Evolutionary conservation across 2,797 vertebrate species (phyloP).

Genomic region (Anabacerthia variegaticeps): DNA sequence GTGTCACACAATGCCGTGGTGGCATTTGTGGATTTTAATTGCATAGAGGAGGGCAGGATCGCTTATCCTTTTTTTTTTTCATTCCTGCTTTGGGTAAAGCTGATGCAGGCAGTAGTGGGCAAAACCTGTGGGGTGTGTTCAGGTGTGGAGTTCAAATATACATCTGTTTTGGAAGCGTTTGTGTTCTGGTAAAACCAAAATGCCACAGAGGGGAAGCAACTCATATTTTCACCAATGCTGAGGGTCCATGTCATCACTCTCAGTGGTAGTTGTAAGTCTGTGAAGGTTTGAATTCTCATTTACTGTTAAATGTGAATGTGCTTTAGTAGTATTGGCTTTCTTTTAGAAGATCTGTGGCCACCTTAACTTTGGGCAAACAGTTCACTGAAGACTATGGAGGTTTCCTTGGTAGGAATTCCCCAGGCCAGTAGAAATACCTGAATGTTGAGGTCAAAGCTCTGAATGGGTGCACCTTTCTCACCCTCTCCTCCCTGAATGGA

Average conservation of each 20-base stretch:
- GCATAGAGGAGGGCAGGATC: neutral
- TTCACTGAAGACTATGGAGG: neutral
- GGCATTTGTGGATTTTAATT: slow-evolving; percentile 12
- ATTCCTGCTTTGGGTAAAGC: neutral
- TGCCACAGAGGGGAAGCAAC: neutral
- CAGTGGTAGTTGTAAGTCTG: neutral
- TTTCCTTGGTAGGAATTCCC: neutral
- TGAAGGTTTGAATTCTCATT: neutral
- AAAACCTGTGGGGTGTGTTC: neutral
- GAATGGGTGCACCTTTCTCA: neutral
- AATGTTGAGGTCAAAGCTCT: neutral
- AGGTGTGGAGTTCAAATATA: neutral
- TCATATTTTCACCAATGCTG: neutral
- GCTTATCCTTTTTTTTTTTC: neutral
- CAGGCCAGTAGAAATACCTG: neutral
- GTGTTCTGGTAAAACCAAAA: neutral
- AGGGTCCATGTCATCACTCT: neutral
- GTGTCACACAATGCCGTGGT: neutral
- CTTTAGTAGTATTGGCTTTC: neutral
- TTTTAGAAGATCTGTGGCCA: neutral
- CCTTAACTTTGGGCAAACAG: neutral
- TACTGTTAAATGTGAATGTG: neutral
- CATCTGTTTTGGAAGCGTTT: neutral
- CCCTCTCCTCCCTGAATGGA: neutral
- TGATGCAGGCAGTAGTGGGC: neutral